These are phyloP conservation scores for Alethe diademata DNA, from an alignment of 2,113 vertebrate genomes.

Conservation along the genomic window DNA sequence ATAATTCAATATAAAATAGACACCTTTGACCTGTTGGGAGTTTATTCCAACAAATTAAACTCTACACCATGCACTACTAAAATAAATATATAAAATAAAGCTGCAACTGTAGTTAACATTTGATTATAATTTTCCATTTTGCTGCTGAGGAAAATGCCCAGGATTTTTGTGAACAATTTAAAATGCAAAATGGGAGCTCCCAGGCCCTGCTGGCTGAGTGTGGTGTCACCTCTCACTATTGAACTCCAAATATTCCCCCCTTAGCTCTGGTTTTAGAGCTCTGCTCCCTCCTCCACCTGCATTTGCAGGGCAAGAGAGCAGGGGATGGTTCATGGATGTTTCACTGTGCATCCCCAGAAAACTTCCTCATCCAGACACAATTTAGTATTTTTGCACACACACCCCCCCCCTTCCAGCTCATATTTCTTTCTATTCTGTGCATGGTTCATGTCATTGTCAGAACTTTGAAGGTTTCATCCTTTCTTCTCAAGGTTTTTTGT, in stretches of 20 bases:
- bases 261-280: neutral
- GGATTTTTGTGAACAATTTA: neutral
- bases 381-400: neutral
- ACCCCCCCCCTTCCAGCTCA: neutral
- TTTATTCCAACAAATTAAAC: neutral
- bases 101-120: neutral
- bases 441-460: neutral
- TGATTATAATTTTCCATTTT: neutral
- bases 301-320: neutral
- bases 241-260: neutral
- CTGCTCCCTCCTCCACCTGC: neutral
- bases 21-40: neutral
- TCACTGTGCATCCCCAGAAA: neutral
- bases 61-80: rapidly evolving
- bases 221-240: neutral
- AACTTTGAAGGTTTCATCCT: neutral
- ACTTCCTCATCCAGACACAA: neutral
- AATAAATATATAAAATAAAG: neutral
- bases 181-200: neutral
- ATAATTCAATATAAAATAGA: neutral
- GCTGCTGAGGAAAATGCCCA: neutral
- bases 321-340: slow-evolving; percentile 30
- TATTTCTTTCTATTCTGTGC: neutral
- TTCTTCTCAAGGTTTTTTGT: neutral
- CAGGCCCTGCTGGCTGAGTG: neutral